Conservation (phyloP, 2,888 invertebrate genomes). For the Rhynchonema sp. region DNA sequence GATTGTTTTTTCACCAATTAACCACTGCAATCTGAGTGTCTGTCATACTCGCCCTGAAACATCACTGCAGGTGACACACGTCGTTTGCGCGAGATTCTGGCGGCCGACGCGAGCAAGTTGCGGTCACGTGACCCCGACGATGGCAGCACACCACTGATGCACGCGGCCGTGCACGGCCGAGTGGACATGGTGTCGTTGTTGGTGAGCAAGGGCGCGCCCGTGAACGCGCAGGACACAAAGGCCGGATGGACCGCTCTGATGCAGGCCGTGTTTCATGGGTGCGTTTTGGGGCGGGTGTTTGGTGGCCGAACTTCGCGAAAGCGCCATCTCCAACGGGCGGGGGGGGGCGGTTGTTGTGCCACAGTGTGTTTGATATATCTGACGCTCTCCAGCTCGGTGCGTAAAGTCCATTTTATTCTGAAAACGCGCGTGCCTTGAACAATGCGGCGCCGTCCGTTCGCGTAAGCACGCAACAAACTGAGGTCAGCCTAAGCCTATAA, state of each 20-base stretch:
- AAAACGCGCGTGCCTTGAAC: no score
- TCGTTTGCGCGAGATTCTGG: neutral
- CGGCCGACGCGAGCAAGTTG: neutral
- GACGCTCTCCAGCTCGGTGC: no score
- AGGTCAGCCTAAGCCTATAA: no score
- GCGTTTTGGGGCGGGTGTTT: neutral
- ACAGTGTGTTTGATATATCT: no score
- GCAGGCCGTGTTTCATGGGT: slow-evolving; percentile 11
- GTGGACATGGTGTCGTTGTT: slow-evolving; percentile 26
- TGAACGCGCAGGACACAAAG: slow-evolving; percentile 17
- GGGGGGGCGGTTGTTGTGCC: neutral
- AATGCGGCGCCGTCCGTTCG: no score
- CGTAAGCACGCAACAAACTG: no score
- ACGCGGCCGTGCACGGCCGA: slow-evolving; percentile 29
- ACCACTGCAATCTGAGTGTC: no score
- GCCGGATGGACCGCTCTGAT: slow-evolving; percentile 32
- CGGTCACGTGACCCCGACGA: slow-evolving; percentile 26
- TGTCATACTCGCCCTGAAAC: no score
- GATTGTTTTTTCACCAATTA: no score
- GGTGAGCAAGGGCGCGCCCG: neutral
- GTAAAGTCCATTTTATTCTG: no score
- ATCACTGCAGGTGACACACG: neutral
- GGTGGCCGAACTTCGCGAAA: neutral
- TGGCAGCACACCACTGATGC: slow-evolving; percentile 31
- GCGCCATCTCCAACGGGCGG: neutral